Evolutionary conservation across 2,797 vertebrate species (phyloP).

Genomic region (Sebastes elongatus): DNA sequence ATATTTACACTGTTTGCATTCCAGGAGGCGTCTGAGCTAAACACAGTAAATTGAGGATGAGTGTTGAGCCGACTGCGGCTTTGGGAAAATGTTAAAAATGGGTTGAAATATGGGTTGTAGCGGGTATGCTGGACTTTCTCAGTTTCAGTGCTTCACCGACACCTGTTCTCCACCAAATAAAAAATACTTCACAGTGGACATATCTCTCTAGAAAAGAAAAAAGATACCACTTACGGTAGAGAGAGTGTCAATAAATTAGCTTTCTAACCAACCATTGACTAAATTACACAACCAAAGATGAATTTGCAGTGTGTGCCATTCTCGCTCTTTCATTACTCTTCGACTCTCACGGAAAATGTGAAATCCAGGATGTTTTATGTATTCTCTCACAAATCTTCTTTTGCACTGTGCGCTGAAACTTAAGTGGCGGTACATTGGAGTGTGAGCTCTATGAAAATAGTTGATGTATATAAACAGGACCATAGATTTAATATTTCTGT

Average conservation of each 20-base stretch:
- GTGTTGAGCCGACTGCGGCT: conserved; percentile 53
- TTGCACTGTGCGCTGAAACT: conserved; percentile 19
- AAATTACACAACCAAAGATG: conserved; percentile 36
- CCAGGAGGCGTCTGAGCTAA: conserved; percentile 72
- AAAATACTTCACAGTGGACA: conserved; percentile 33
- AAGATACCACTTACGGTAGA: conserved; percentile 27
- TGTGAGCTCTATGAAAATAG: conserved; percentile 20
- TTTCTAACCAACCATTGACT: conserved; percentile 17
- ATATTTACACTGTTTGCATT: conserved; percentile 82
- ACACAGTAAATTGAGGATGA: conserved; percentile 81
- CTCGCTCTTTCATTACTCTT: conserved; percentile 36
- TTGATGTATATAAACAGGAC: conserved; percentile 9
- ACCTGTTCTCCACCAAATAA: conserved; percentile 60
- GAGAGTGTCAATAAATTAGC: conserved; percentile 46
- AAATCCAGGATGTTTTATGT: conserved; percentile 65
- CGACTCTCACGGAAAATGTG: conserved; percentile 52
- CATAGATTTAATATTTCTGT: background rate
- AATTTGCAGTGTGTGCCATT: conserved; percentile 30
- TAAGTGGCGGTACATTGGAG: conserved; percentile 13
- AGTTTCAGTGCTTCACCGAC: conserved; percentile 22
- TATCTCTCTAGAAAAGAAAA: conserved; percentile 30
- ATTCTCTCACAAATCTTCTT: conserved; percentile 62
- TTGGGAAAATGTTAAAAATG: conserved; percentile 68
- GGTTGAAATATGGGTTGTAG: conserved; percentile 62
- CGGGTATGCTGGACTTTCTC: conserved; percentile 64